Conservation (phyloP, 2,113 vertebrate species). For the Petromus typicus region DNA sequence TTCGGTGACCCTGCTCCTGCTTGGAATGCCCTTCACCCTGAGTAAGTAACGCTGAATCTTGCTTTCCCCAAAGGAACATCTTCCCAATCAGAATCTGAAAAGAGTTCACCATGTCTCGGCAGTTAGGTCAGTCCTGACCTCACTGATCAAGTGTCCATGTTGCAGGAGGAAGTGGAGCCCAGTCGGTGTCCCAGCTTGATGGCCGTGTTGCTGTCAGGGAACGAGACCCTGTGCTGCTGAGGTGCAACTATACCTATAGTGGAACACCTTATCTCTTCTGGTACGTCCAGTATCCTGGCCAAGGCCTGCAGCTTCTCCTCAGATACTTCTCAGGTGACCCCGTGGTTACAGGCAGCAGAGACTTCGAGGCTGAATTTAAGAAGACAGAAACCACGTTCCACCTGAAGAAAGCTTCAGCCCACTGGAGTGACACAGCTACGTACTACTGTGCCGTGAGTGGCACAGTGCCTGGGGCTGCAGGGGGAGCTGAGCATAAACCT, state of each 20-base stretch:
- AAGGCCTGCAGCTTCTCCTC: not conserved
- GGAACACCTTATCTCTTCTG: not conserved
- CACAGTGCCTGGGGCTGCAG: not conserved
- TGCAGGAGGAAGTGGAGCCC: conserved; percentile 57
- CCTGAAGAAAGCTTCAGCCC: not conserved
- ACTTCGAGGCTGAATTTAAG: not conserved
- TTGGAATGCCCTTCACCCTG: conserved; percentile 36
- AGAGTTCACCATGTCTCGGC: not conserved
- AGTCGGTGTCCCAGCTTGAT: not conserved
- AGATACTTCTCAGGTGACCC: not conserved
- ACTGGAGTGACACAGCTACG: not conserved
- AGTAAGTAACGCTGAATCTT: conserved; percentile 48
- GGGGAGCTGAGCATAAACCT: not conserved
- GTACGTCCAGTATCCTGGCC: not conserved
- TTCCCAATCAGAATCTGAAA: not conserved
- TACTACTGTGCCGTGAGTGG: not conserved
- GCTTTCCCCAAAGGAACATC: not conserved
- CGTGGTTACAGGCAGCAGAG: not conserved
- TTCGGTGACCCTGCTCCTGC: not conserved
- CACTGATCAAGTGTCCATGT: not conserved
- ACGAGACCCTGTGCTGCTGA: not conserved
- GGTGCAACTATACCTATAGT: not conserved
- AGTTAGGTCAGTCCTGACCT: not conserved
- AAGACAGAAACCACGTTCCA: not conserved
- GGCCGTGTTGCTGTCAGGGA: not conserved